phyloP scores from a whole-genome alignment of 2,888 invertebrate genomes.

The Hipparchia semele region DNA sequence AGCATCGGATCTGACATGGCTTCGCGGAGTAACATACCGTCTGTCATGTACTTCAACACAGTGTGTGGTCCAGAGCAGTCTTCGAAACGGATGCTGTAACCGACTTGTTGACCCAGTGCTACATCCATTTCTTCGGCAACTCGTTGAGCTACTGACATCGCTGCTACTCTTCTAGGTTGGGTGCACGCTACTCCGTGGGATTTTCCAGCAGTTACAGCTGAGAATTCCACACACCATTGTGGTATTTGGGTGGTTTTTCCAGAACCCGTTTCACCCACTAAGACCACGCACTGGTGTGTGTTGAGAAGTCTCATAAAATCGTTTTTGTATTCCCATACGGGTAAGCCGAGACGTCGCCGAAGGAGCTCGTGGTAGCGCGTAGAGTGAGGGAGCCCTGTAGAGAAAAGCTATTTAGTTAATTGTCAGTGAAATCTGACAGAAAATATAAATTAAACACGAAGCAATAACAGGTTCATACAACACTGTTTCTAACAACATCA shows the following conservation, averaged over 20 bases:
- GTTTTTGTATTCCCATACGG: constrained; percentile 98
- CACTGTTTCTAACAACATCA: too few species aligned
- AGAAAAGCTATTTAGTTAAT: background rate
- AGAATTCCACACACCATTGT: constrained; percentile 82
- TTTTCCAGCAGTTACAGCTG: constrained; percentile 64
- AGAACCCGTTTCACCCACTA: constrained; percentile 99
- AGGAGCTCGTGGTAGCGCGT: constrained; percentile 94
- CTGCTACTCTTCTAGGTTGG: constrained; percentile 98
- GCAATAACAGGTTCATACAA: too few species aligned
- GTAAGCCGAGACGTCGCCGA: constrained; percentile 94
- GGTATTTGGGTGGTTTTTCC: constrained; percentile 99
- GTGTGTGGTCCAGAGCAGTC: constrained; percentile 98
- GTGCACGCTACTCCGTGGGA: constrained; percentile 93
- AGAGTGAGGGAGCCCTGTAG: constrained; percentile 89
- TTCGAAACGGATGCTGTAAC: constrained; percentile 96
- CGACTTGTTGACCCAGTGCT: constrained; percentile 86
- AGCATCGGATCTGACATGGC: constrained; percentile 99
- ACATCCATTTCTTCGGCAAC: constrained; percentile 99
- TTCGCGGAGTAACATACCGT: constrained; percentile 99
- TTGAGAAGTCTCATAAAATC: constrained; percentile 98
- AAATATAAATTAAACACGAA: too few species aligned
- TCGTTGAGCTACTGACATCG: constrained; percentile 99
- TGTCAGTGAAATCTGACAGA: too few species aligned
- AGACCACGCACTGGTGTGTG: constrained; percentile 96
- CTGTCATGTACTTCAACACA: constrained; percentile 98